Evolutionary conservation across 2,888 invertebrate species (phyloP), one percentile per base, ranked within the genome.

Genomic region (Leptopilina drosophilae): DNA sequence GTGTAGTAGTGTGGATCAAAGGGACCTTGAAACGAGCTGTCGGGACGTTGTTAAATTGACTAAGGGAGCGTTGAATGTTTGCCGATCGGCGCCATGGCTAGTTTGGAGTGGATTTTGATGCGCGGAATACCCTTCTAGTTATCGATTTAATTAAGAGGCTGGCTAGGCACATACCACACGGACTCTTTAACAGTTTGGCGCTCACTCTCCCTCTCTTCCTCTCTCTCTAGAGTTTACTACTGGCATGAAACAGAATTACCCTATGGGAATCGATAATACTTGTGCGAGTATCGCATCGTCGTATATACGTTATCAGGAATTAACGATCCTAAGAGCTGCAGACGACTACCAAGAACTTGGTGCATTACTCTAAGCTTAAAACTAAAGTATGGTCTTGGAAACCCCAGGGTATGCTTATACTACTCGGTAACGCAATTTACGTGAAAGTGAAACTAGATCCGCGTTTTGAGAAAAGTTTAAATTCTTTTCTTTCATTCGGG

Each of bases 91-190:
- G 80, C 69, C 76, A 80, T 77, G 69, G 64, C 64, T 76, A 78
- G 53, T 66, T 78, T 33, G 33, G 67, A 69, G 65, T 76, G 75
- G 73, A 33, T 80, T 49, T 42, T 77, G 69, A 62, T 78, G 75
- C 78, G 78, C 33, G 33, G 33, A 33, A 33, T 77, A 82, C 84
- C 83, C 78, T 79, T 69, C 85, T 69, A 82, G 82, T 84, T 85
- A 85, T 86, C 83, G 86, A 85, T 86, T 86, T 86, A 85, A 86
- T 86, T 84, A 85, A 85, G 84, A 84, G 80, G 81, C 81, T 81
- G 78, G 53, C 75, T 75, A 69, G 33, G 80, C 79, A 75, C 73
- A 80, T 42, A 8, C 76, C 77, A 77, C 79, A 81, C 78, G 76
- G 77, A 79, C 82, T 83, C 81, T 82, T 33, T 81, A 83, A 64